phyloP scores from a whole-genome alignment of 2,113 vertebrate species.

The Edolisoma coerulescens region DNA sequence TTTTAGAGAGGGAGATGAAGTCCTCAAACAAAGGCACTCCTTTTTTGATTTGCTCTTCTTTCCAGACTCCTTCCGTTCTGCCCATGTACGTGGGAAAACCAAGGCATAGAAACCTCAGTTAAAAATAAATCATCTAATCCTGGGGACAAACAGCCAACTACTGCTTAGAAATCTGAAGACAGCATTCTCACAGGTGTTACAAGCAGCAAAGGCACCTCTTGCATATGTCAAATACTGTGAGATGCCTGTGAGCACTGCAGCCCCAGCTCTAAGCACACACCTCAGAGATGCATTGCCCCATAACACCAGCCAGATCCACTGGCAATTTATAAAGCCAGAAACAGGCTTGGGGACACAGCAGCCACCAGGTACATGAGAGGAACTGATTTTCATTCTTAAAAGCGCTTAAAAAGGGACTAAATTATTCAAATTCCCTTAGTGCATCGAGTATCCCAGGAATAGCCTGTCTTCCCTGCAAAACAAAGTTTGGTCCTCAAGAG shows the following conservation, averaged over 20 bases:
- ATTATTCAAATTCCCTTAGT: not conserved
- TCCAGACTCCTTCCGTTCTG: not conserved
- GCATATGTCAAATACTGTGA: not conserved
- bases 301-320: not conserved
- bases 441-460: not conserved
- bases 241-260: not conserved
- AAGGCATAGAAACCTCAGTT: not conserved
- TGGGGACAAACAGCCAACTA: not conserved
- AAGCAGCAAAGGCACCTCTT: not conserved
- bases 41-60: not conserved
- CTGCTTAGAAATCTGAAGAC: not conserved
- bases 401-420: not conserved
- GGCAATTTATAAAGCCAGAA: not conserved
- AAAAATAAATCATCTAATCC: not conserved
- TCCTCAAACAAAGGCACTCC: not conserved
- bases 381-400: not conserved
- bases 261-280: not conserved
- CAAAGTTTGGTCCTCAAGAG: not conserved
- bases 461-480: not conserved
- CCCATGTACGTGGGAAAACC: not conserved
- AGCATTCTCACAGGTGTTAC: not conserved
- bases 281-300: not conserved
- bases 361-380: not conserved
- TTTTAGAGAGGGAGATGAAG: not conserved
- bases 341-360: not conserved